A percentile compares a stretch with the other conserved stretches of the same genome.
These are phyloP conservation scores for Cynopterus brachyotis DNA, from an alignment of 2,113 vertebrate genomes.

Conservation along the genomic window DNA sequence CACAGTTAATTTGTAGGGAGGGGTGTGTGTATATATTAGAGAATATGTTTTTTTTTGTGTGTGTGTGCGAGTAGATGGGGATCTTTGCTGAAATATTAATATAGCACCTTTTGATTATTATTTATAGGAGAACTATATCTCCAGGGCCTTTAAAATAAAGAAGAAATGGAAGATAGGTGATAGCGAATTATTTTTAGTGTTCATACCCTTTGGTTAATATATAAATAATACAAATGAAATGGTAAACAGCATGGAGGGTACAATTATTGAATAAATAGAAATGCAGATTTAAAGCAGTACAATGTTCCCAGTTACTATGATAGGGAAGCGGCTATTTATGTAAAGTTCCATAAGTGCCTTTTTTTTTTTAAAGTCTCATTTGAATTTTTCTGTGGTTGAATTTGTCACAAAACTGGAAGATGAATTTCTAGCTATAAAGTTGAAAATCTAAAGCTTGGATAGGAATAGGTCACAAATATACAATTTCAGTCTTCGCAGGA, in stretches of 20 bases:
- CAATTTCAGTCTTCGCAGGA: neutral
- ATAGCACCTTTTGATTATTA: conserved; percentile 71
- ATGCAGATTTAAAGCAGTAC: neutral
- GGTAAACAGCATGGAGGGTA: conserved; percentile 61
- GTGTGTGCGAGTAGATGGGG: neutral
- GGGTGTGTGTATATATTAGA: conserved; percentile 63
- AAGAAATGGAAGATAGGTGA: conserved; percentile 69
- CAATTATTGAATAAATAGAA: conserved; percentile 65
- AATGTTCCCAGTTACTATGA: conserved; percentile 16
- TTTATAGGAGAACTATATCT: conserved; percentile 70
- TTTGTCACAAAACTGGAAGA: conserved; percentile 28
- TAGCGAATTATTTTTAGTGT: conserved; percentile 71
- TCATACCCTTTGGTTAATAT: conserved; percentile 65
- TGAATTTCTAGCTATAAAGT: conserved; percentile 3
- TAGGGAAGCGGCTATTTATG: conserved; percentile 47
- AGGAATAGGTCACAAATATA: neutral
- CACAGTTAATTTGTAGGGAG: conserved; percentile 74
- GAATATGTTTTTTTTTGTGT: conserved; percentile 37
- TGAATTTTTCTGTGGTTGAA: conserved; percentile 56
- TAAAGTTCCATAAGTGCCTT: neutral
- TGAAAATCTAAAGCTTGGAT: neutral
- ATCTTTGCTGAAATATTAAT: conserved; percentile 74
- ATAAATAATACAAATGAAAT: conserved; percentile 75
- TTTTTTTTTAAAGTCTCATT: neutral
- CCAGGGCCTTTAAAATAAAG: conserved; percentile 70